Conservation (phyloP, 2,113 vertebrate species). For the Motacilla tschutschensis region DNA sequence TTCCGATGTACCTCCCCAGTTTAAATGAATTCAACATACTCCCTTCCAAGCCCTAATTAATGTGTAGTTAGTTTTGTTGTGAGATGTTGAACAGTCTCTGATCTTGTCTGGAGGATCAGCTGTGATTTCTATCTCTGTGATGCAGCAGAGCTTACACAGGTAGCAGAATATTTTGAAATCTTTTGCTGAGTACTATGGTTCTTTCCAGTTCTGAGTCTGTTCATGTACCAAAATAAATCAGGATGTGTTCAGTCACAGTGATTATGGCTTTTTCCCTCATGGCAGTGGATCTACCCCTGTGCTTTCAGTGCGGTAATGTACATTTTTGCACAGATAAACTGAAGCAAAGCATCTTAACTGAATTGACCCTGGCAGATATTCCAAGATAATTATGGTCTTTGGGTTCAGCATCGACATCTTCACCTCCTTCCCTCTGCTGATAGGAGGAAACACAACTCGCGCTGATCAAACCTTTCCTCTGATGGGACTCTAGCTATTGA, state of each 20-base stretch:
- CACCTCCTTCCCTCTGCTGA: neutral
- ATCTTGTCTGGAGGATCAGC: neutral
- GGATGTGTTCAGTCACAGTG: neutral
- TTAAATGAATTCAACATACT: neutral
- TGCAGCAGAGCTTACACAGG: neutral
- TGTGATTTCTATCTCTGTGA: neutral
- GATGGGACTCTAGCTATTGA: neutral
- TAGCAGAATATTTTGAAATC: neutral
- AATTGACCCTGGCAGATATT: neutral
- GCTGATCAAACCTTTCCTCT: neutral
- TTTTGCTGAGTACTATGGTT: neutral
- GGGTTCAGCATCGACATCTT: neutral
- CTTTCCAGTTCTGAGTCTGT: neutral
- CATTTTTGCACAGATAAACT: neutral
- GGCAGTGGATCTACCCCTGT: neutral
- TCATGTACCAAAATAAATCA: neutral
- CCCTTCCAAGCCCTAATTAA: neutral
- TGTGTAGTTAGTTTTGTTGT: neutral
- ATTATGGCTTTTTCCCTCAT: neutral
- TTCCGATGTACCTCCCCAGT: neutral
- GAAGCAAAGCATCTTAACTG: neutral
- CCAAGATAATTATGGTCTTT: neutral
- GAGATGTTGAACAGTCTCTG: neutral
- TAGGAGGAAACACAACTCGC: rapidly evolving
- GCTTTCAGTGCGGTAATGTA: neutral